Percentiles rank a stretch among this genome's conserved stretches.
Evolutionary conservation across 2,113 vertebrate species (phyloP).

Genomic region (Odocoileus virginianus): DNA sequence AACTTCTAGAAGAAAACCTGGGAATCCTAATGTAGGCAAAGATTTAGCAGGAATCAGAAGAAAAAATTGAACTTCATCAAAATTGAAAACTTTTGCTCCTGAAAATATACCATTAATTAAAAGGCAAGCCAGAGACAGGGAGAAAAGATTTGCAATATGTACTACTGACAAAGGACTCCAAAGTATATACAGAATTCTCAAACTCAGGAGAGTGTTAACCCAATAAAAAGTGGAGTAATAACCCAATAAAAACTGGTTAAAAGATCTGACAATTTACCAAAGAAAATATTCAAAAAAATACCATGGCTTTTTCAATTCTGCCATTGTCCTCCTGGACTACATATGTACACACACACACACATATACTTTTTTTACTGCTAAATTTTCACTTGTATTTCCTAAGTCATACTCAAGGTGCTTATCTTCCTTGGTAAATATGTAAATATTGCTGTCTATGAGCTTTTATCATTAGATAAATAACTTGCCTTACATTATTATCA

Average conservation of each 20-base stretch:
- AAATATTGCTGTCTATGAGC: not conserved
- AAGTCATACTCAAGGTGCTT: not conserved
- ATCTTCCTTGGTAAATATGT: not conserved
- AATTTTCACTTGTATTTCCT: not conserved
- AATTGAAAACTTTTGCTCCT: not conserved
- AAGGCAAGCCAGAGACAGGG: not conserved
- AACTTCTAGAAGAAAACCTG: slow-evolving; percentile 4
- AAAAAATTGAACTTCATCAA: not conserved
- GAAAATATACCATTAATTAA: not conserved
- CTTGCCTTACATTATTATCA: not conserved
- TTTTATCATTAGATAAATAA: not conserved
- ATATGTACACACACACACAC: too few species aligned
- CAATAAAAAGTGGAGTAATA: not conserved
- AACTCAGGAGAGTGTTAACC: not conserved
- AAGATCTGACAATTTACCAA: not conserved
- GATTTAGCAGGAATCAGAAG: not conserved
- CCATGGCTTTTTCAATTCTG: not conserved
- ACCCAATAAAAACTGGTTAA: not conserved
- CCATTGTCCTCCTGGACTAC: not conserved
- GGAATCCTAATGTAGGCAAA: not conserved
- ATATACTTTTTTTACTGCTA: not conserved
- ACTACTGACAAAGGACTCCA: not conserved
- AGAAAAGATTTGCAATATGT: not conserved
- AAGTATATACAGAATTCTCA: not conserved
- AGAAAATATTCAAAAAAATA: not conserved